Conservation (phyloP, 1,140 invertebrate species). For the Pseudomyrmex cubaensis region DNA sequence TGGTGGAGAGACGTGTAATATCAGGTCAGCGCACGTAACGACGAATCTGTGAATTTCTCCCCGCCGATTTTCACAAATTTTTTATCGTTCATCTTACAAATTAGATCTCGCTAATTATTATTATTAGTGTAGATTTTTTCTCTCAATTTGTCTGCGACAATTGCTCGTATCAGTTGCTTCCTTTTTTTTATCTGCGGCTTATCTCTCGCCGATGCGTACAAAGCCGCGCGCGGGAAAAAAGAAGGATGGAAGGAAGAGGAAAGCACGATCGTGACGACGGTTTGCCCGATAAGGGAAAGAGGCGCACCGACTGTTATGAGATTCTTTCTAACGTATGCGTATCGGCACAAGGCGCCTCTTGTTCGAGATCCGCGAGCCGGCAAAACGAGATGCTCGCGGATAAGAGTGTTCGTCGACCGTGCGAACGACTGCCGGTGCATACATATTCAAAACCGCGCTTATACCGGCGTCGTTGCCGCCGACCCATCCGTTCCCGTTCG, state of each 20-base stretch:
- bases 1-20: constrained; percentile 8
- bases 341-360: constrained; percentile 67
- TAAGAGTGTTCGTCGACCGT: constrained; percentile 67
- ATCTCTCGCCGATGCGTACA: constrained; percentile 21
- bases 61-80: too few relatives aligned
- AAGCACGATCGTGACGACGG: constrained; percentile 56
- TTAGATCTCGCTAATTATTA: too few relatives aligned
- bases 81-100: too few relatives aligned
- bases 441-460: constrained; percentile 45
- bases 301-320: constrained; percentile 55
- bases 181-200: constrained; percentile 44
- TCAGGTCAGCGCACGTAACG: neutral
- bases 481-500: constrained; percentile 9
- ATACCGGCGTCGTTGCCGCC: neutral
- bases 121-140: too few relatives aligned
- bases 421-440: constrained; percentile 53
- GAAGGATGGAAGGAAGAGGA: neutral
- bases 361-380: constrained; percentile 55
- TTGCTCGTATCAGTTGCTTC: neutral
- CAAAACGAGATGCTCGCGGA: constrained; percentile 63
- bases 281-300: constrained; percentile 54
- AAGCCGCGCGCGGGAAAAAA: neutral
- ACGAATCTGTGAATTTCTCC: neutral
- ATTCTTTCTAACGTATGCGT: constrained; percentile 62
- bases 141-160: neutral